Base-by-base conservation (phyloP, 2,888 invertebrate species). In the Itoplectis maculator region DNA sequence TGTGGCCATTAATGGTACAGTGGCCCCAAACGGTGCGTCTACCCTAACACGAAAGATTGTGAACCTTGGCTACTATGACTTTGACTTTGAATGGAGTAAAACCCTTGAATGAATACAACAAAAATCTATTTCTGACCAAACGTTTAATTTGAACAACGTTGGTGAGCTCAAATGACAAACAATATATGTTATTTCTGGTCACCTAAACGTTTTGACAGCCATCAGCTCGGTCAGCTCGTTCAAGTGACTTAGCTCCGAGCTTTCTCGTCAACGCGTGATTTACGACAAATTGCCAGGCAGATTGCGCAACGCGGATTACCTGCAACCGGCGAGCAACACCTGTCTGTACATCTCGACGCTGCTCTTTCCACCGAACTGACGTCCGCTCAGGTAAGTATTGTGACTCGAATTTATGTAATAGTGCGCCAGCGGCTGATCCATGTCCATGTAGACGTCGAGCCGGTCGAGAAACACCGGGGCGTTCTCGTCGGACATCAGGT, bases 401-500 rank as follows among this genome's bases (percentile, higher is more conserved):
- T 99, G 99, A 83, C 98, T 98, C 82, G 98, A 99, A 94, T 99
- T 99, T 91, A 99, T 99, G 94, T 99, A 99, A 94, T 99, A 99
- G 93, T 99, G 99, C 8, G 98, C 96, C 74, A 99, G 93, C 0
- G 99, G 97, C 92, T 99, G 99, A 92, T 99, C 99, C 99, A 99
- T 99, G 86, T 99, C 99, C 97, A 97, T 97, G 91, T 98, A 98
- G 90, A 98, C 97, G 92, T 99, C 99, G 87, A 99, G 94, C n/a
- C 99, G 95, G 93, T 99, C 99, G 87, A 99, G 94, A 94, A 99
- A 99, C 85, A 99, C 99, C 0, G 99, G 99, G 0, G 99, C 99
- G 94, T 99, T 99, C 94, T 99, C 99, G 93, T 99, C 99, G 0
- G 99, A 99, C 99, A 99, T 99, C 86, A 99, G 95, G 94, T 99